Evolutionary conservation across 2,888 invertebrate species (phyloP).

Genomic region (Xestia rhomboidea): DNA sequence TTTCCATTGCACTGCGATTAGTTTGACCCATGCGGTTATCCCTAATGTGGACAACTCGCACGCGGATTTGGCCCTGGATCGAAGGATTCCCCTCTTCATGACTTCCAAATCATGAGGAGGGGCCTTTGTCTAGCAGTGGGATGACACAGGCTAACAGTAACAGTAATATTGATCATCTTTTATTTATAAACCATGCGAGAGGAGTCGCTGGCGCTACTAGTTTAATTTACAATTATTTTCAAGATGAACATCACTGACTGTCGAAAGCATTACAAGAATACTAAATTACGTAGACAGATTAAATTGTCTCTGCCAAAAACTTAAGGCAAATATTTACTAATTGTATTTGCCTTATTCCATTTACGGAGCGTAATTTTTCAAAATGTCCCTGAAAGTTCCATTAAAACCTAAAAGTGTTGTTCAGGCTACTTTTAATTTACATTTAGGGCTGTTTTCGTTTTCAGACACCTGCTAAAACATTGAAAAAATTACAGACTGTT

Average conservation of each 20-base stretch:
- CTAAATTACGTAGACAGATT: slow-evolving; percentile 2
- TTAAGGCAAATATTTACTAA: background rate
- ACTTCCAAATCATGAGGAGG: too few relatives aligned
- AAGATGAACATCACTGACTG: background rate
- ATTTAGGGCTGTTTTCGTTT: slow-evolving; percentile 15
- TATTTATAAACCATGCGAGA: background rate
- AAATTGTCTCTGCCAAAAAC: background rate
- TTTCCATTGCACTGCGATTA: too few relatives aligned
- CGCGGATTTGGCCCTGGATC: too few relatives aligned
- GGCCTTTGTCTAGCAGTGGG: too few relatives aligned
- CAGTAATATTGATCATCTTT: background rate
- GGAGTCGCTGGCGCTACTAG: too few relatives aligned
- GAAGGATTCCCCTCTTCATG: too few relatives aligned
- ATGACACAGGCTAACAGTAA: background rate
- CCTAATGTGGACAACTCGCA: too few relatives aligned
- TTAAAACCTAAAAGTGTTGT: slow-evolving; percentile 24
- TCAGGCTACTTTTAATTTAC: slow-evolving; percentile 29
- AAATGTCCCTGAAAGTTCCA: slow-evolving; percentile 6
- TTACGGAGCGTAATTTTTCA: background rate
- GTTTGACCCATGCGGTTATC: too few relatives aligned
- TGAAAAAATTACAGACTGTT: slow-evolving; percentile 6
- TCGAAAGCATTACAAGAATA: slow-evolving; percentile 14
- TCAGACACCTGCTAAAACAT: slow-evolving; percentile 43
- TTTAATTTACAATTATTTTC: background rate
- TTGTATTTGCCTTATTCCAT: background rate